Evolutionary conservation across 2,113 vertebrate species (phyloP).

Genomic region (Melanocharis versteri): DNA sequence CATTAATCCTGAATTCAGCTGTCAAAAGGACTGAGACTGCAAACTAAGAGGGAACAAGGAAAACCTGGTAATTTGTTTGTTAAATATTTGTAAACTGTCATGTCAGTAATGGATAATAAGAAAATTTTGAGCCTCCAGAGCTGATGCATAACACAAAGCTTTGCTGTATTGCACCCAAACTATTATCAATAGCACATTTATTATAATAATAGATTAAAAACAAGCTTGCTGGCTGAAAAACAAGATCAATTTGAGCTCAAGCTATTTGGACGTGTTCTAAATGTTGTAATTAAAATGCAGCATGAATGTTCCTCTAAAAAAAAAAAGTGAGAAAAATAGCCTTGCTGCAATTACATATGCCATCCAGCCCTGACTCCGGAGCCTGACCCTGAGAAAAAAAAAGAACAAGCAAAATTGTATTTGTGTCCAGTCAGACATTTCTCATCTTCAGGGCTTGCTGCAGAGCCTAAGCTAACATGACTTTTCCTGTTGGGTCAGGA

Average conservation of each 20-base stretch:
- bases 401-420: neutral
- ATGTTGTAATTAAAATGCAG: slow-evolving; percentile 55
- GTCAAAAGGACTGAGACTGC: slow-evolving; percentile 9
- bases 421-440: neutral
- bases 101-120: slow-evolving; percentile 51
- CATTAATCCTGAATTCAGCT: slow-evolving; percentile 41
- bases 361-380: neutral
- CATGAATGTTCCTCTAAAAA: neutral
- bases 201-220: slow-evolving; percentile 44
- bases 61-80: slow-evolving; percentile 47
- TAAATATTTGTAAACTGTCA: slow-evolving; percentile 54
- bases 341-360: neutral
- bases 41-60: slow-evolving; percentile 25
- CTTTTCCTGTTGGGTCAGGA: neutral
- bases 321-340: neutral
- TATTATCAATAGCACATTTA: slow-evolving; percentile 56
- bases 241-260: slow-evolving; percentile 56
- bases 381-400: neutral
- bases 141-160: neutral
- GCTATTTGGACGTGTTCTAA: slow-evolving; percentile 1
- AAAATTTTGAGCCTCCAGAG: slow-evolving; percentile 12
- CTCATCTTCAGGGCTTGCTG: neutral
- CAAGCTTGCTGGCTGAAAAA: slow-evolving; percentile 36
- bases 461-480: neutral
- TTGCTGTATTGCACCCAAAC: slow-evolving; percentile 13